Conservation (phyloP, 2,113 vertebrate species). For the Lepisosteus osseus region DNA sequence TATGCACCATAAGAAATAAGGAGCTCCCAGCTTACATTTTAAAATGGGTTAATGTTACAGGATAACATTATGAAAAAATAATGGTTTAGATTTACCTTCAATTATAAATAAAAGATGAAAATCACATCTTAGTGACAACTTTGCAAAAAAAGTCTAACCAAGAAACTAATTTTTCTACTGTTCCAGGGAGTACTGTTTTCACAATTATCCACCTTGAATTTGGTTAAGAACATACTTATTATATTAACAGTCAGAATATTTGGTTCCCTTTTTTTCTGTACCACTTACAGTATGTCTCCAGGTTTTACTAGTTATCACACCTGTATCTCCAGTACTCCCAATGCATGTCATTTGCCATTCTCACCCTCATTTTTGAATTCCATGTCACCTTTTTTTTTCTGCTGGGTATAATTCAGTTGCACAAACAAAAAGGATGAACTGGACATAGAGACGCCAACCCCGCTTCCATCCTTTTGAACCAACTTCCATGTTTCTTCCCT, state of each 20-base stretch:
- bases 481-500: too few species aligned
- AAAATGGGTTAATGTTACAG: constrained; percentile 5
- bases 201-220: constrained; percentile 14
- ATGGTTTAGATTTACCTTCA: constrained; percentile 7
- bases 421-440: too few species aligned
- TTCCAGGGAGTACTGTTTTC: background rate
- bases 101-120: constrained; percentile 4
- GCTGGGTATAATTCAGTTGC: too few species aligned
- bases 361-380: too few species aligned
- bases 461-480: too few species aligned
- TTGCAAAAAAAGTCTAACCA: background rate
- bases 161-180: background rate
- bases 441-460: too few species aligned
- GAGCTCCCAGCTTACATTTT: background rate
- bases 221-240: constrained; percentile 12
- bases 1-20: constrained; percentile 14
- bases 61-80: background rate
- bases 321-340: too few species aligned
- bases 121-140: constrained; percentile 12
- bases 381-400: too few species aligned
- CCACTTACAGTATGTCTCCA: background rate
- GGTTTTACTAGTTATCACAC: too few species aligned
- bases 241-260: constrained; percentile 11
- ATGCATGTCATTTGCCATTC: too few species aligned
- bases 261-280: constrained; percentile 3